Percentiles rank a stretch among this genome's conserved stretches.
These are phyloP conservation scores for Baccha elongata DNA, from an alignment of 2,888 invertebrate genomes.

Conservation along the genomic window DNA sequence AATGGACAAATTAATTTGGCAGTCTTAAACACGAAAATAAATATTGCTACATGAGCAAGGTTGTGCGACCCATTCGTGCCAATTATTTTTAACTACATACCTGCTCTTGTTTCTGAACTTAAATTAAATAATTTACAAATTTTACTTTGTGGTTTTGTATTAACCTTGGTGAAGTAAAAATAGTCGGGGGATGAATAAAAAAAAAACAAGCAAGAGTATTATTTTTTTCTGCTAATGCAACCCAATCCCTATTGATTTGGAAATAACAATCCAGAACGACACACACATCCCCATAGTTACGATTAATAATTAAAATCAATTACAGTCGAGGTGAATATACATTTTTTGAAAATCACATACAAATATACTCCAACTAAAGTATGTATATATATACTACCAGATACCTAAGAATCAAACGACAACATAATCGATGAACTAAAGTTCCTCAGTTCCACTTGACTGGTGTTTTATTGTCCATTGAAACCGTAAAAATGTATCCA, in stretches of 20 bases:
- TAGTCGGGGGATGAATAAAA: background rate
- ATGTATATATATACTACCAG: background rate
- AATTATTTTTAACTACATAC: no score
- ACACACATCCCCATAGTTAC: conserved; percentile 46
- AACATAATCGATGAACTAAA: conserved; percentile 52
- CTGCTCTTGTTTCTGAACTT: no score
- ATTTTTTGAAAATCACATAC: conserved; percentile 28
- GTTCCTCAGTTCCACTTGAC: conserved; percentile 39
- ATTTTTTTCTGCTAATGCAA: background rate
- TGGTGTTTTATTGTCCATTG: conserved; percentile 51
- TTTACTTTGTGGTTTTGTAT: background rate
- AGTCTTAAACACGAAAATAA: no score
- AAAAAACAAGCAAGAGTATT: conserved; percentile 29
- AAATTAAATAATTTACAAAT: background rate
- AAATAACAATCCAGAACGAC: conserved; percentile 31
- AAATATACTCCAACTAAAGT: background rate
- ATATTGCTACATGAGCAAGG: no score
- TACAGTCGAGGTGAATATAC: conserved; percentile 50
- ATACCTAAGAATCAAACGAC: conserved; percentile 30
- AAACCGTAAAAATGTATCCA: conserved; percentile 33
- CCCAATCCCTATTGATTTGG: conserved; percentile 40
- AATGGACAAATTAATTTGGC: no score
- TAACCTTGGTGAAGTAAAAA: conserved; percentile 1
- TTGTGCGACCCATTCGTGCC: no score
- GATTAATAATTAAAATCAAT: conserved; percentile 70